Conservation (phyloP, 37 sponge, comb jelly and placozoan genomes). For the Beroe ovata region DNA sequence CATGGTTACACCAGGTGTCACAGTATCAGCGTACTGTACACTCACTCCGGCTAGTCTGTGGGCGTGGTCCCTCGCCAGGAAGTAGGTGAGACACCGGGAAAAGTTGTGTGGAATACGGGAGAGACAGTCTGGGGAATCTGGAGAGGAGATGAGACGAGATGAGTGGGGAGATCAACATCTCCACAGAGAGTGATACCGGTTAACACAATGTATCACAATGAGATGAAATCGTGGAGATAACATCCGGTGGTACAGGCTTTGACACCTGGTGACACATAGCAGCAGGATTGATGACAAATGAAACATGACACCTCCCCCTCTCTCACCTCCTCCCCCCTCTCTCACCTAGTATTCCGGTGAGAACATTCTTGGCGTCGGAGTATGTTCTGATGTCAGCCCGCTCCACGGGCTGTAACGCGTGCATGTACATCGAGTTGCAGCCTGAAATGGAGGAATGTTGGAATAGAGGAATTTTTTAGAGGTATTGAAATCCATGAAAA, state of each 20-base stretch:
- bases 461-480: no score
- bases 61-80: not conserved
- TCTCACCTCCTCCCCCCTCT: not conserved
- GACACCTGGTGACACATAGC: no score
- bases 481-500: no score
- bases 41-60: not conserved
- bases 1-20: not conserved
- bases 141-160: no score
- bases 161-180: no score
- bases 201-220: no score
- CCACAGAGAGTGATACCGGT: no score
- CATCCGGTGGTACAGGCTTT: no score
- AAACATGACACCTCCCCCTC: not conserved
- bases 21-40: not conserved
- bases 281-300: no score
- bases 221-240: no score
- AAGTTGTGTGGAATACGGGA: not conserved
- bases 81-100: not conserved
- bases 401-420: slow-evolving; percentile 71
- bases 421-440: not conserved
- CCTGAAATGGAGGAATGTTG: no score
- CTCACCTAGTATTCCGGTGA: slow-evolving; percentile 63
- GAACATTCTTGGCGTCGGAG: slow-evolving; percentile 81
- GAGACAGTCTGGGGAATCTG: slow-evolving; percentile 30
- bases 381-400: slow-evolving; percentile 73